Conservation (phyloP, 2,797 vertebrate species). For the Chloroceryle amazona region DNA sequence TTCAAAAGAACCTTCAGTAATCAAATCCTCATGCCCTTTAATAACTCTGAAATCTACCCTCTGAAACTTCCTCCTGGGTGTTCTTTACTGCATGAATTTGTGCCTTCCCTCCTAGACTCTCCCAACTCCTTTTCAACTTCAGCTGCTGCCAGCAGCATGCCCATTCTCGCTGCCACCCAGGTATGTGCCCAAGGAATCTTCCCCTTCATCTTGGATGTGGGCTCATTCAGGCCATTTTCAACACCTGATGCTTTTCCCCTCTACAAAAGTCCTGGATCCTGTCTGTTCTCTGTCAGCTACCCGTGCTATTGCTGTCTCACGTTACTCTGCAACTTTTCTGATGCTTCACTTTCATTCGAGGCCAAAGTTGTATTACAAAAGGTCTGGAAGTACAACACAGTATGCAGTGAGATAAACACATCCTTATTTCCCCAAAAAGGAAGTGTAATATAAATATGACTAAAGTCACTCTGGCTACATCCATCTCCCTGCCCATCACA, state of each 20-base stretch:
- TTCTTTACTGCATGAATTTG: background rate
- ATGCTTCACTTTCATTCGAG: background rate
- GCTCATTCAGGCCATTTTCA: background rate
- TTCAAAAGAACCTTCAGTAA: conserved; percentile 5
- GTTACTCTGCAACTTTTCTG: background rate
- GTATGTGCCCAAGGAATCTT: background rate
- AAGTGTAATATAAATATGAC: no score
- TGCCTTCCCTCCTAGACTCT: background rate
- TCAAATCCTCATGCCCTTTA: background rate
- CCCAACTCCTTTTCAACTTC: background rate
- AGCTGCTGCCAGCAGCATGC: background rate
- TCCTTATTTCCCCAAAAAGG: background rate
- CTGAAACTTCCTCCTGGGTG: background rate
- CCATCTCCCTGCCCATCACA: background rate
- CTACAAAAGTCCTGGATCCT: background rate
- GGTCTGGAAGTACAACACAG: background rate
- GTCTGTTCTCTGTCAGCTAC: background rate
- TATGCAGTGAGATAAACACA: background rate
- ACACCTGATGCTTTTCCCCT: background rate
- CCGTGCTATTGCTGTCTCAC: background rate
- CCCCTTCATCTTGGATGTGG: background rate
- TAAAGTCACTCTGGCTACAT: background rate
- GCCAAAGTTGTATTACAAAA: background rate
- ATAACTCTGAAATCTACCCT: background rate
- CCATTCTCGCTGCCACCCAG: background rate